Base-by-base conservation (phyloP, 1,140 invertebrate species). In the Hirudo medicinalis region DNA sequence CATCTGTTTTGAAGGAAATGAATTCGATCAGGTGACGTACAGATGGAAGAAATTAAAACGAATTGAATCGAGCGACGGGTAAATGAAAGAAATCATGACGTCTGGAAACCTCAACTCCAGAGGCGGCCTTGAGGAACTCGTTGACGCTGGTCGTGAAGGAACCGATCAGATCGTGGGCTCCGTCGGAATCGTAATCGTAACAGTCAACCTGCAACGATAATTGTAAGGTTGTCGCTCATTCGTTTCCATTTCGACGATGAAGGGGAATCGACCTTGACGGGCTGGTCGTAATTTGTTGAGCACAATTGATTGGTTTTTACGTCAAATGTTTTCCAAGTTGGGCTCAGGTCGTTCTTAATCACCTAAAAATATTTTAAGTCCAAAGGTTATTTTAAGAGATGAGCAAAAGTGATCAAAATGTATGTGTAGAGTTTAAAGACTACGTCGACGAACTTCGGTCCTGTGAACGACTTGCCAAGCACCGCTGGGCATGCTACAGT, bases 141-240 rank as follows among this genome's bases (percentile, higher is more conserved):
- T 78, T 76, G 11, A 83, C 69, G 0, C 78, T 80, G 0, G 80
- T 81, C 55, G 72, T 77, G 70, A 81, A 83, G 25, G 77, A 74
- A 20, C 82, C 83, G 71, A 84, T 83, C 11, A 82, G 72, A 72
- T 84, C 83, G 77, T 84, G 82, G 63, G 82, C 79, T n/a, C 82
- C 82, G 76, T 84, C 82, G 67, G 76, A 79, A 75, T 84, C 83
- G 78, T 81, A 83, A 73, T 83, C 82, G 74, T 78, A 82, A 36
- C 81, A 81, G 66, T 78, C 77, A 75, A 81, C 77, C 78, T 80
- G 74, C 54, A 54, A 22, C 9, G 1, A 29, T 15, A 68, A 40
- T n/a, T 19, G 11, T 0, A 8, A 0, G 20, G 22, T n/a, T 25
- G 57, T 63, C 19, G 15, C 17, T 63, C 22, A 63, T 63, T 63